phyloP scores from a whole-genome alignment of 2,888 invertebrate genomes.

The Cremastinae sp. region DNA sequence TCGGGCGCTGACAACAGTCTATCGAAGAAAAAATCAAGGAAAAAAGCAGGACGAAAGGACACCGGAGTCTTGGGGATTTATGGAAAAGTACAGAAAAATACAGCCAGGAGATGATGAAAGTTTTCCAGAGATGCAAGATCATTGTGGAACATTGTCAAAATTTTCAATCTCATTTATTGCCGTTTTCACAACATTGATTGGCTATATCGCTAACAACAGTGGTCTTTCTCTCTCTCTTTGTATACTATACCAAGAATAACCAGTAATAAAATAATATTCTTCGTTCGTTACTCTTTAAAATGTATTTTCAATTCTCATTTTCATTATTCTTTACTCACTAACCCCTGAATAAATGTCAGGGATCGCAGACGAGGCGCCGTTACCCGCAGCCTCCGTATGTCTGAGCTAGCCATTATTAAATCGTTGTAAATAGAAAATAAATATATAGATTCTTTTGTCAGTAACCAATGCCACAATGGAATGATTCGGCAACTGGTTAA shows the following conservation, averaged over 20 bases:
- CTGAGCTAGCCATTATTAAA: slow-evolving; percentile 66
- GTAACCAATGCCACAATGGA: slow-evolving; percentile 74
- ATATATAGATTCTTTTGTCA: slow-evolving; percentile 58
- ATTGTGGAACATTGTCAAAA: too few relatives aligned
- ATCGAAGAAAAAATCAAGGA: slow-evolving; percentile 59
- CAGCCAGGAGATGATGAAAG: slow-evolving; percentile 61
- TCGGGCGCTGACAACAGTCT: slow-evolving; percentile 70
- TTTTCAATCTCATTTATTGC: slow-evolving; percentile 64
- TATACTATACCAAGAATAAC: slow-evolving; percentile 74
- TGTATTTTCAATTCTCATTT: slow-evolving; percentile 24
- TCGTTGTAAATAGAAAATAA: slow-evolving; percentile 66
- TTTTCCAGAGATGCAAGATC: too few relatives aligned
- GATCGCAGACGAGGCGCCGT: slow-evolving; percentile 54
- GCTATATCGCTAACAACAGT: slow-evolving; percentile 69
- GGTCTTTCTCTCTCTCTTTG: slow-evolving; percentile 56
- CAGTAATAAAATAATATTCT: slow-evolving; percentile 77
- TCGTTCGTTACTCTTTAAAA: slow-evolving; percentile 62
- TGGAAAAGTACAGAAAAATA: slow-evolving; percentile 71
- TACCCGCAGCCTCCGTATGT: slow-evolving; percentile 23
- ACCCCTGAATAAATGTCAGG: slow-evolving; percentile 32
- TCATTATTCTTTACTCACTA: slow-evolving; percentile 27
- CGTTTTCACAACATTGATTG: slow-evolving; percentile 68
- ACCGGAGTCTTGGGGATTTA: slow-evolving; percentile 70
- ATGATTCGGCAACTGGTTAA: slow-evolving; percentile 74
- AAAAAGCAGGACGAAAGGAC: slow-evolving; percentile 46